Percentiles rank a stretch among this genome's conserved stretches.
Conservation (phyloP, 2,888 invertebrate genomes). For the Epinotia brunnichana region DNA sequence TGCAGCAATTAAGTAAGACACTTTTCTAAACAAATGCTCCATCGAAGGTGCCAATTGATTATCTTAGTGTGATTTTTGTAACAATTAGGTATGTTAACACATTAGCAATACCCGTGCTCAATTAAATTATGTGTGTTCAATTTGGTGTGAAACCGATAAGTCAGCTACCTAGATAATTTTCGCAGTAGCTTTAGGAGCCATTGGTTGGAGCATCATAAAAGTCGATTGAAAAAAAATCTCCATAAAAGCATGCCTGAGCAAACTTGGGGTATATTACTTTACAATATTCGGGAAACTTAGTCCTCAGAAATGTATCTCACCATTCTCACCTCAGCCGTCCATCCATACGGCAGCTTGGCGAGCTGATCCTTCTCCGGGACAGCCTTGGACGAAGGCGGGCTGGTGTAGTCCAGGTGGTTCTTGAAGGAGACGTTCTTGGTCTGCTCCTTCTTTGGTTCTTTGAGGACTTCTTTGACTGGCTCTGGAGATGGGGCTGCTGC, state of each 20-base stretch:
- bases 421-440: slow-evolving; percentile 82
- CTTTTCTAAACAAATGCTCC: too few relatives aligned
- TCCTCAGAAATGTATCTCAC: slow-evolving; percentile 12
- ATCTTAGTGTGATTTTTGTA: too few relatives aligned
- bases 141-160: too few relatives aligned
- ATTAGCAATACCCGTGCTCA: too few relatives aligned
- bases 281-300: background rate
- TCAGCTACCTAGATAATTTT: too few relatives aligned
- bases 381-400: slow-evolving; percentile 72
- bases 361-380: slow-evolving; percentile 80
- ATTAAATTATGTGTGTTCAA: too few relatives aligned
- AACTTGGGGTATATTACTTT: slow-evolving; percentile 2
- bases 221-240: too few relatives aligned
- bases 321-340: slow-evolving; percentile 68
- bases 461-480: slow-evolving; percentile 68
- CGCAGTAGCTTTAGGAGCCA: too few relatives aligned
- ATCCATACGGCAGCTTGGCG: slow-evolving; percentile 79
- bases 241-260: background rate
- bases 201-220: too few relatives aligned
- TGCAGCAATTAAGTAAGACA: too few relatives aligned
- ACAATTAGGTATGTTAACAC: too few relatives aligned
- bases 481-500: slow-evolving; percentile 74
- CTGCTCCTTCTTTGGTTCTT: slow-evolving; percentile 75
- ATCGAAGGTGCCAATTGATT: too few relatives aligned
- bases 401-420: slow-evolving; percentile 79